Base-by-base conservation (phyloP, 2,113 vertebrate genomes). In the Ictalurus punctatus region DNA sequence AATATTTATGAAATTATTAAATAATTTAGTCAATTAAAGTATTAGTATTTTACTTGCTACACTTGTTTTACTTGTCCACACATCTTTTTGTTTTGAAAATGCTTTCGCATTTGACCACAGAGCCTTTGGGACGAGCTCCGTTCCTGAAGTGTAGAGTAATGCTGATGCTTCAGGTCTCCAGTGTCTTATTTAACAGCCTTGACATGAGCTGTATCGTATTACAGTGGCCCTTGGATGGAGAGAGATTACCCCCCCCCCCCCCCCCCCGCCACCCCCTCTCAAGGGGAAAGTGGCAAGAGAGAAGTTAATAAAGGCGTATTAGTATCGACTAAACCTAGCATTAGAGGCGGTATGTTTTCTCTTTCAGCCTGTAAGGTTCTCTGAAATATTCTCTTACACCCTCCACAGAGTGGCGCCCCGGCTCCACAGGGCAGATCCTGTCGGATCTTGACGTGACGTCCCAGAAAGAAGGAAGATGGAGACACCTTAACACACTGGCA, bases 401-500 rank as follows among this genome's bases (percentile, higher is more conserved):
- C 21, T 84, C 87, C 59, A 54, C 93, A 99, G 98, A 99, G 93
- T 99, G 98, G 98, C 97, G 98, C 65, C 98, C 98, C 0, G 98
- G 98, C 63, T 99, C 98, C 90, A 99, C 98, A 0, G 98, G 98
- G 86, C 98, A 99, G 94, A 99, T 98, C 92, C 94, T 99, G 91
- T 99, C 98, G 0, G 98, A 99, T 93, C 95, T 99, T 94, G 98
- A 99, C 93, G 94, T 99, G 94, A 99, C 98, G 10, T 99, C 98
- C 9, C 97, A 98, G 94, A 97, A 96, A 90, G 98, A 99, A n/a
- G 97, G 98, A 94, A 95, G 97, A 90, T 99, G 97, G 98, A 97
- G 92, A 84, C 97, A 96, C 48, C 95, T 98, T 95, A 99, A 99
- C 94, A 99, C 98, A 0, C 95, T 99, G 89, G 98, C 97, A 90